These are phyloP conservation scores for Nestor notabilis DNA, from an alignment of 2,113 vertebrate genomes.

Conservation along the genomic window DNA sequence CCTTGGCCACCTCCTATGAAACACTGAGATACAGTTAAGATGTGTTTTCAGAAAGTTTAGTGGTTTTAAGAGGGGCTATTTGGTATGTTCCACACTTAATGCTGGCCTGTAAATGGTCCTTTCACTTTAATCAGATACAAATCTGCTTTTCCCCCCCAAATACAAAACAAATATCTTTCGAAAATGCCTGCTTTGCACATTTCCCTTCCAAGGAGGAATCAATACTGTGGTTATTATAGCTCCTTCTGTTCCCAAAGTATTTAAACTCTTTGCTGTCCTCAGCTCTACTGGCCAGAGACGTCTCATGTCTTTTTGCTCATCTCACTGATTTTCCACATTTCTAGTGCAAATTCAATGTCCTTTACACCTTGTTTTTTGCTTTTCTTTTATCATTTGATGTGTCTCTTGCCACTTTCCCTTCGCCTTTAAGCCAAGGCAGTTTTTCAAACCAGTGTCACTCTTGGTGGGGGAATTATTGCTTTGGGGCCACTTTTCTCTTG, in stretches of 20 bases:
- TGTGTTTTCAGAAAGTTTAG: background rate
- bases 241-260: slow-evolving; percentile 61
- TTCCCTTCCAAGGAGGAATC: slow-evolving; percentile 65
- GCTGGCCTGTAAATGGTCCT: background rate
- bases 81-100: background rate
- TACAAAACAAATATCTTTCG: slow-evolving; percentile 56
- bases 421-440: background rate
- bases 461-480: background rate
- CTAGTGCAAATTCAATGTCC: slow-evolving; percentile 38
- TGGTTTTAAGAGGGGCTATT: background rate
- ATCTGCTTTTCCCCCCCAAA: slow-evolving; percentile 50
- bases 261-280: slow-evolving; percentile 65
- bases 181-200: slow-evolving; percentile 65
- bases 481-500: background rate
- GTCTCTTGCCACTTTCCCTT: slow-evolving; percentile 4
- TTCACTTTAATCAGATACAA: slow-evolving; percentile 48
- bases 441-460: slow-evolving; percentile 2
- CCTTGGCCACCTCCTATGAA: background rate
- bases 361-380: background rate
- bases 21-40: background rate
- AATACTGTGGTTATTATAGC: slow-evolving; percentile 63
- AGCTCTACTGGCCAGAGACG: slow-evolving; percentile 39
- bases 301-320: slow-evolving; percentile 54
- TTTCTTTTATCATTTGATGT: background rate
- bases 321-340: slow-evolving; percentile 53